Evolutionary conservation across 1,140 invertebrate species (phyloP), one percentile per base, ranked within the genome.

Genomic region (Platyscapa corneri): DNA sequence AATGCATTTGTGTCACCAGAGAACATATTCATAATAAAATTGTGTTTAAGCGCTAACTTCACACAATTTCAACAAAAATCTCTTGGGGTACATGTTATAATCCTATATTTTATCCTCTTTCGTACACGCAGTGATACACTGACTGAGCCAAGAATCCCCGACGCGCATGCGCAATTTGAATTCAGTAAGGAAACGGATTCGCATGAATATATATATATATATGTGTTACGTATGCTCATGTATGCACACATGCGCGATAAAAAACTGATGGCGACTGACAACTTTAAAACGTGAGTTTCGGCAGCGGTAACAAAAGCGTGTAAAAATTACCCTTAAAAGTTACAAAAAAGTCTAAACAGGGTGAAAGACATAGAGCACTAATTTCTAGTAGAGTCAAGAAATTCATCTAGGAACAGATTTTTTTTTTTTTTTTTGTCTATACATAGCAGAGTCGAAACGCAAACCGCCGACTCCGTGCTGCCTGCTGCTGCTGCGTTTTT

Each of bases 201-300:
- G 72, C 74, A 56, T 39, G 27, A 14, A 27, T n/a, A 12, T 30
- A 1, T 32, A n/a, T n/a, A n/a, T n/a, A 10, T 53, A 20, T 37
- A 16, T 39, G 34, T 37, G 20, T 37, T 70, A 53, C 27, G 30
- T 82, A 37, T 53, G 32, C 46, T 37, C 39, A 27, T 37, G 18
- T 20, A 76, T 37, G 49, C 49, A 76, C 34, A 64, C 72, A 46
- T 34, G 7, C 46, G 53, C 5, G 30, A 49, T 18, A 49, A 76
- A 83, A 32, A 23, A n/a, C 39, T 87, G 89, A 93, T 93, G 92
- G 92, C 91, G 91, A 92, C 91, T 90, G 89, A 90, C 89, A 92
- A 92, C 92, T 93, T 93, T 90, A 89, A 93, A 93, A 92, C 89
- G 91, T 92, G 90, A 92, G 91, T 92, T 92, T 90, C 72, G 32